Evolutionary conservation across 1,140 invertebrate species (phyloP).

Genomic region (Procambarus clarkii): DNA sequence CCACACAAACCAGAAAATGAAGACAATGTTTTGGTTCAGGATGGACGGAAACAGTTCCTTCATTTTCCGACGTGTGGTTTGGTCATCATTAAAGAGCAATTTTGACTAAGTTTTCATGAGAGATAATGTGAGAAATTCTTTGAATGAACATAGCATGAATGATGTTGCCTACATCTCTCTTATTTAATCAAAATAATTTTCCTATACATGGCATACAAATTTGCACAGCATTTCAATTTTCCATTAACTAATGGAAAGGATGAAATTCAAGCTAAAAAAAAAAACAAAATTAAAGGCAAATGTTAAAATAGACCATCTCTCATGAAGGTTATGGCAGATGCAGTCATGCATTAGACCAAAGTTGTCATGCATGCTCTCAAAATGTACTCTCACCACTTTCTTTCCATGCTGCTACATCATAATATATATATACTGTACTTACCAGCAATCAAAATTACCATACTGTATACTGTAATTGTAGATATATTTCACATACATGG

Average conservation of each 20-base stretch:
- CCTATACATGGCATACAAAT: too few relatives aligned
- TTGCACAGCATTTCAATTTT: too few relatives aligned
- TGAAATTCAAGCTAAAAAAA: too few relatives aligned
- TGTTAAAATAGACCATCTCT: neutral
- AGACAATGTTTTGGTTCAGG: too few relatives aligned
- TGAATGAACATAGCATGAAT: too few relatives aligned
- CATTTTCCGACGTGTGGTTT: too few relatives aligned
- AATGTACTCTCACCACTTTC: neutral
- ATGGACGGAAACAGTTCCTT: too few relatives aligned
- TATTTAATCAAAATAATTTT: too few relatives aligned
- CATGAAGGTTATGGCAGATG: neutral
- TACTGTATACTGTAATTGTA: neutral
- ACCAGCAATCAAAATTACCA: neutral
- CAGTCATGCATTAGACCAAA: constrained; percentile 16
- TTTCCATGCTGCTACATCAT: neutral
- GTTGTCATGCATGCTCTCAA: constrained; percentile 18
- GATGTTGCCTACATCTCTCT: too few relatives aligned
- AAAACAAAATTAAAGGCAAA: neutral
- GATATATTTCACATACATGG: too few relatives aligned
- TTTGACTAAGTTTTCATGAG: constrained; percentile 17
- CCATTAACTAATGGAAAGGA: too few relatives aligned
- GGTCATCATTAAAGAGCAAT: neutral
- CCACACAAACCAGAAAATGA: too few relatives aligned
- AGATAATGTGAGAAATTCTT: neutral
- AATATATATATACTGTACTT: neutral